phyloP scores from a whole-genome alignment of 1,140 invertebrate genomes.

The Pseudomyrmex flavicornis region DNA sequence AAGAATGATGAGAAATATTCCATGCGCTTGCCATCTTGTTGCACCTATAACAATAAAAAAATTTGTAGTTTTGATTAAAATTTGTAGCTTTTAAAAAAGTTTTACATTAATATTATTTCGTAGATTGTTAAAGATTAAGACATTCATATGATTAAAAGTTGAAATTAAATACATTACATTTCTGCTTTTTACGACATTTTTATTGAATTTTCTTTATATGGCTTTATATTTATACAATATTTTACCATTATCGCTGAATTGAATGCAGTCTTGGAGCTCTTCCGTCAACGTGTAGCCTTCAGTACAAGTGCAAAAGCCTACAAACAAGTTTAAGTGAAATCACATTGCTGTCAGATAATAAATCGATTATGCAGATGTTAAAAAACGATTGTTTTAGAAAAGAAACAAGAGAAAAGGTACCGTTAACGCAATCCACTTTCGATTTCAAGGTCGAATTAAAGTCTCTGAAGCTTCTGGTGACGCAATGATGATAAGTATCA shows the following conservation, averaged over 20 bases:
- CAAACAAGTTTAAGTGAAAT: slow-evolving; percentile 27
- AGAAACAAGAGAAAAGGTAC: slow-evolving; percentile 53
- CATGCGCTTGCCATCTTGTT: neutral
- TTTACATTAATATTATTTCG: neutral
- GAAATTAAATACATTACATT: neutral
- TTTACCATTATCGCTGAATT: slow-evolving; percentile 79
- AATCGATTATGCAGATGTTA: neutral
- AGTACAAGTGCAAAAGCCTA: slow-evolving; percentile 77
- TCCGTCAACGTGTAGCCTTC: slow-evolving; percentile 75
- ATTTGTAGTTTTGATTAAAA: neutral
- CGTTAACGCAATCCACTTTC: slow-evolving; percentile 78
- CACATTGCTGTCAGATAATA: slow-evolving; percentile 28
- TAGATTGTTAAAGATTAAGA: neutral
- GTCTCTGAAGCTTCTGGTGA: slow-evolving; percentile 74
- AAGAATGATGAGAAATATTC: slow-evolving; percentile 4
- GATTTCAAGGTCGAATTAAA: slow-evolving; percentile 71
- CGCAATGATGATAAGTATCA: slow-evolving; percentile 72
- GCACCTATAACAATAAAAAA: slow-evolving; percentile 46
- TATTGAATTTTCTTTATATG: neutral
- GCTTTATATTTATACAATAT: neutral
- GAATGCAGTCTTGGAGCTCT: slow-evolving; percentile 75
- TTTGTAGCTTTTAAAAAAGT: neutral
- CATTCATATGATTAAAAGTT: neutral
- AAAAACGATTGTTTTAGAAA: neutral
- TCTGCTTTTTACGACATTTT: neutral